Conservation (phyloP, 1,140 invertebrate species). For the Wasmannia auropunctata region DNA sequence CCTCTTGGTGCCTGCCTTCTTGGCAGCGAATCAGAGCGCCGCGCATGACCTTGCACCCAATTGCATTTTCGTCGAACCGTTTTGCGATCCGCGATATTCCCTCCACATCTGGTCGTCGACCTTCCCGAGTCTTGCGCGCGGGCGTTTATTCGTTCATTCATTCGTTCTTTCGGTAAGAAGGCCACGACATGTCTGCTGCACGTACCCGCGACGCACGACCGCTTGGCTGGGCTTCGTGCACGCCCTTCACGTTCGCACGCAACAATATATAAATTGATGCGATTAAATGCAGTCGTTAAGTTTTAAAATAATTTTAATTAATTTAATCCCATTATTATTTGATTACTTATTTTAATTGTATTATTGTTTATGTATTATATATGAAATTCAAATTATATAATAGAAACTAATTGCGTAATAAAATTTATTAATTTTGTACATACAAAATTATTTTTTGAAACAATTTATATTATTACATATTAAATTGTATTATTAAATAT, state of each 20-base stretch:
- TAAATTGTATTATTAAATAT: not conserved
- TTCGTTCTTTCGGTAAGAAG: conserved; percentile 68
- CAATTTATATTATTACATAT: not conserved
- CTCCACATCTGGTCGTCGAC: conserved; percentile 64
- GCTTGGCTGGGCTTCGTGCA: conserved; percentile 44
- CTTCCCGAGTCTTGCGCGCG: conserved; percentile 58
- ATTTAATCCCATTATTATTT: not conserved
- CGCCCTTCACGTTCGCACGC: not conserved
- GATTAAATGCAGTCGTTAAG: not conserved
- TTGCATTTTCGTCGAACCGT: conserved; percentile 70
- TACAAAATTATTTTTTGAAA: not conserved
- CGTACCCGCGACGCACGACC: not conserved
- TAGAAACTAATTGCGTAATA: not conserved
- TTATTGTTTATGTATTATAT: not conserved
- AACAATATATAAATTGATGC: not conserved
- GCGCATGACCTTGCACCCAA: conserved; percentile 72
- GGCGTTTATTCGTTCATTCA: conserved; percentile 71
- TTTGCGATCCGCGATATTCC: conserved; percentile 64
- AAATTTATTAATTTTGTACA: not conserved
- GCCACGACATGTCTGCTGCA: conserved; percentile 18
- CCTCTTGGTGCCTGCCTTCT: not conserved
- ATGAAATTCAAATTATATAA: not conserved
- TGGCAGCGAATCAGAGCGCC: conserved; percentile 67
- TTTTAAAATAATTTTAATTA: not conserved
- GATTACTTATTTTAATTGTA: not conserved